Base-by-base conservation (phyloP, 2,797 vertebrate genomes). In the Notolabrus celidotus region DNA sequence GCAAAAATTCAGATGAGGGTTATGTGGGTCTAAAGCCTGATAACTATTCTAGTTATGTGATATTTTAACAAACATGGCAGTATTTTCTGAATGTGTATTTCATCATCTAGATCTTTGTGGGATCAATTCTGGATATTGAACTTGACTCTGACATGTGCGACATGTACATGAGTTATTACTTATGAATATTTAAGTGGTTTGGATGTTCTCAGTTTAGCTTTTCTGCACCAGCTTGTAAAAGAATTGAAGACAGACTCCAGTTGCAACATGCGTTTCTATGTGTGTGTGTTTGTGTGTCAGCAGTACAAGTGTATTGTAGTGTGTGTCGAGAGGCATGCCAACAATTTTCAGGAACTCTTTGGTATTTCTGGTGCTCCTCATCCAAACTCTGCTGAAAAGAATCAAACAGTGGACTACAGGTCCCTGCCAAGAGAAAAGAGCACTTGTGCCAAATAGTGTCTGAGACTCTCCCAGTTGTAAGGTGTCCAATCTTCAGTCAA, bases 401-500 rank as follows among this genome's bases (percentile, higher is more conserved):
- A 73, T 76, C 80, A 81, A 86, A 88, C 74, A 78, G 85, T 83
- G 74, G 77, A 87, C 77, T 84, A 87, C 54, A 67, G 74, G 39
- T 46, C 56, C 42, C 71, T 83, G 86, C 87, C 89, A 91, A 89
- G 73, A 82, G 71, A 83, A 73, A 77, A 82, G 76, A 77, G 65
- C 57, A 80, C 45, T 67, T 36, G 84, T 87, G 88, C 85, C 87
- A 91, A 87, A 86, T 82, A 82, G 74, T 86, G 86, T 85, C 77
- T 79, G 59, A 79, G 84, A 62, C 81, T 77, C 68, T 83, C 70
- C 55, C 71, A 84, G 64, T 74, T 89, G 85, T 81, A 80, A 85
- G 85, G 86, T 91, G 84, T 91, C 88, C 88, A 92, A 86, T 83
- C 82, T 81, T 73, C 63, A 86, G 82, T 88, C 86, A 86, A 84